Percentiles rank a stretch among this genome's conserved stretches.
phyloP scores from a whole-genome alignment of 2,888 invertebrate species.

The Andrena haemorrhoa region DNA sequence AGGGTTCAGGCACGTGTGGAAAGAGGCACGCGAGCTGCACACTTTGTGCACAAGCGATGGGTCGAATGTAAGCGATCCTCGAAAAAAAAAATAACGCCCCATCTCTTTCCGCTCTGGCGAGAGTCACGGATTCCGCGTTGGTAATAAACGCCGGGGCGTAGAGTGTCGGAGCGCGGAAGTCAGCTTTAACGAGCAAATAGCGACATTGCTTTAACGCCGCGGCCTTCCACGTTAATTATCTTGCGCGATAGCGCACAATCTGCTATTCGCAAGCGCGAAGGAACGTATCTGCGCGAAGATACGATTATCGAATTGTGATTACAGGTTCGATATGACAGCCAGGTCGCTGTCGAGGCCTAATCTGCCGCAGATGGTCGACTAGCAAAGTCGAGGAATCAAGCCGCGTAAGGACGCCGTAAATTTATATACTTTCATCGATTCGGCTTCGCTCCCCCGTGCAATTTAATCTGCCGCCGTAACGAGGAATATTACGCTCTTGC shows the following conservation, averaged over 20 bases:
- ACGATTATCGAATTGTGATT: conserved; percentile 36
- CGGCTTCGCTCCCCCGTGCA: not conserved
- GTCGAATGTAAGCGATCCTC: not conserved
- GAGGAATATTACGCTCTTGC: not conserved
- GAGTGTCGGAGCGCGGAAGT: conserved; percentile 39
- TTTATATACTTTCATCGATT: conserved; percentile 19
- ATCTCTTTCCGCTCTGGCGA: not conserved
- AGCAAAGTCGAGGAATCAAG: not conserved
- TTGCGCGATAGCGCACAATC: conserved; percentile 53
- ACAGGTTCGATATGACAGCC: conserved; percentile 9
- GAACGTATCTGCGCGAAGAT: conserved; percentile 29
- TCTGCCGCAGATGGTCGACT: not conserved
- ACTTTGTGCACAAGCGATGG: too few relatives aligned
- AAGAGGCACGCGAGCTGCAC: too few relatives aligned
- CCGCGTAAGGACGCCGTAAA: conserved; percentile 7
- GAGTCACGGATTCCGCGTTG: conserved; percentile 16
- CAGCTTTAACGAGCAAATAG: conserved; percentile 49
- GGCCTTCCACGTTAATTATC: conserved; percentile 59
- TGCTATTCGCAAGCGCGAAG: conserved; percentile 38
- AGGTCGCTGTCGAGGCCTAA: not conserved
- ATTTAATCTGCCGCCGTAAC: not conserved
- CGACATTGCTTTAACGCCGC: conserved; percentile 43
- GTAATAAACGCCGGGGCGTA: not conserved
- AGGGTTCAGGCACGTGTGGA: not conserved
- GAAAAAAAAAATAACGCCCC: too few relatives aligned